phyloP scores from a whole-genome alignment of 2,888 invertebrate species.

The Celastrina argiolus region DNA sequence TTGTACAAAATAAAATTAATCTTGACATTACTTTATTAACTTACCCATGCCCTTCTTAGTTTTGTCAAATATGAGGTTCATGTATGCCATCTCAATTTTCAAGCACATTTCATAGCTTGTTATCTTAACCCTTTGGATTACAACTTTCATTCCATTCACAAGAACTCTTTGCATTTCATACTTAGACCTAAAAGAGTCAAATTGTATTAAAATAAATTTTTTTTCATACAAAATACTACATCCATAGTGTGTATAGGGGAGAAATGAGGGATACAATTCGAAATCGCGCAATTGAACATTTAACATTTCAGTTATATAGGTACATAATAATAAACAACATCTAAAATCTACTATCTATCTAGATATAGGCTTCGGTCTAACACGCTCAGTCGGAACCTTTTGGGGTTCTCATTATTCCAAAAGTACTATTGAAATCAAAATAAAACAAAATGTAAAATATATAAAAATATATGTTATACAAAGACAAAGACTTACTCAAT shows the following conservation, averaged over 20 bases:
- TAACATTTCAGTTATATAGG: too few species aligned
- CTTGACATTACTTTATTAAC: slow-evolving; percentile 29
- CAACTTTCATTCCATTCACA: slow-evolving; percentile 64
- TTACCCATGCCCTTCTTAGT: slow-evolving; percentile 70
- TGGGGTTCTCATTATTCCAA: too few species aligned
- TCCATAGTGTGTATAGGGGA: neutral
- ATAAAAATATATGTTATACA: neutral
- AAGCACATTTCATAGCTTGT: slow-evolving; percentile 71
- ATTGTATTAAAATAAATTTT: neutral
- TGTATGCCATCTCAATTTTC: slow-evolving; percentile 73
- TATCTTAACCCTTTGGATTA: slow-evolving; percentile 70
- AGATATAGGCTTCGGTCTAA: too few species aligned
- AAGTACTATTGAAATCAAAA: too few species aligned
- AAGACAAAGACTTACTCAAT: slow-evolving; percentile 44
- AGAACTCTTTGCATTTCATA: slow-evolving; percentile 68
- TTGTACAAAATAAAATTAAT: too few species aligned
- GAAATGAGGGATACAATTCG: too few species aligned
- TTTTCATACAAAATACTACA: neutral
- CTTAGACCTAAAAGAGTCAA: slow-evolving; percentile 49
- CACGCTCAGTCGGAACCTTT: too few species aligned
- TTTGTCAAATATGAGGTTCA: slow-evolving; percentile 77
- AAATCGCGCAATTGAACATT: too few species aligned
- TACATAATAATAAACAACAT: too few species aligned
- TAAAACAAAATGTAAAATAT: neutral
- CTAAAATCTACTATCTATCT: too few species aligned